Base-by-base conservation (phyloP, 2,113 vertebrate genomes). In the Syngnathoides biaculeatus region DNA sequence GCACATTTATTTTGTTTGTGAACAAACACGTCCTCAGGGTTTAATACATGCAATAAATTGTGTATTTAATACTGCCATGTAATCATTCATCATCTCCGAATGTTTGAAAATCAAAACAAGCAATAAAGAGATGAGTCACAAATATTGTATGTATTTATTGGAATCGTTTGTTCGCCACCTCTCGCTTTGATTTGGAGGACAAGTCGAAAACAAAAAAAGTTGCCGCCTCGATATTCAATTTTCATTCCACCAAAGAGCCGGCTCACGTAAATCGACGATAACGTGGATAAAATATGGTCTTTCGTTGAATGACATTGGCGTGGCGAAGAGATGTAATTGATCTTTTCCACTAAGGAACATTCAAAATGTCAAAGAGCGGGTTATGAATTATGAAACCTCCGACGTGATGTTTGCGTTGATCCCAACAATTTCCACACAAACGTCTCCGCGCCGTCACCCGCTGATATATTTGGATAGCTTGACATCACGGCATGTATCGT, bases 341-440 rank as follows among this genome's bases (percentile, higher is more conserved):
- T 57, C 67, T 84, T 81, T 73, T 79, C 85, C 83, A 76, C 82
- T 80, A 74, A 76, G 78, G 80, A 91, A 93, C 91, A 90, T 92
- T 92, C 91, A 90, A 89, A 87, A 86, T 88, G 93, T 92, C 92
- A 89, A 90, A 84, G 83, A 62, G 69, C 30, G 64, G 53, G 79
- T 77, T 74, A n/a, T n/a, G 82, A 74, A 80, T 78, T 71, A 43
- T 71, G 73, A 73, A 74, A 52, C 57, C 52, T 64, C 75, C 73
- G 80, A 56, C 61, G 30, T 75, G 73, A 82, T 50, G 53, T 43
- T 57, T 77, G 42, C 42, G 84, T 70, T 64, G 45, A 67, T 3
- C 17, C 45, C 76, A 82, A 82, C 42, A 69, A 81, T 79, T 87
- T 86, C 86, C 84, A 86, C 52, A 20, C 68, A 14, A 84, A 74